Evolutionary conservation across 2,888 invertebrate species (phyloP), one percentile per base, ranked within the genome.

Genomic region (Meiosimyza decipiens): DNA sequence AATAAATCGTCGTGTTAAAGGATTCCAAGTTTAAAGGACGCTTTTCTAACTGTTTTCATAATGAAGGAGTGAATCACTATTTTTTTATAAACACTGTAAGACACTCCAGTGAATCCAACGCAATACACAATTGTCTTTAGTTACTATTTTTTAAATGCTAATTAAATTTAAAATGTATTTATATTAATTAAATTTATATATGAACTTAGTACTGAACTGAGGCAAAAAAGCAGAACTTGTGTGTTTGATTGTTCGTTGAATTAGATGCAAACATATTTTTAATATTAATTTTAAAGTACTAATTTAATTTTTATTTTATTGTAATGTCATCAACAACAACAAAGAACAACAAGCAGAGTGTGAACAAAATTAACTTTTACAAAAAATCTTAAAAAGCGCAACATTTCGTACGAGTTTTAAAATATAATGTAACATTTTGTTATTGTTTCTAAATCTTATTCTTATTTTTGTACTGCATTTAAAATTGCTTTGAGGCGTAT

Each of bases 381-480:
- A 33, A 65, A 63, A 47, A 33, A 55, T 15, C 16, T 33, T 66
- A 59, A 54, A 72, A 74, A 75, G 74, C 69, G 73, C 71, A 75
- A 75, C 71, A 77, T n/a, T n/a, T n/a, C n/a, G n/a, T n/a, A 71
- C 49, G 28, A 72, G 60, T 71, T 73, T 74, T 73, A 73, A 73
- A 59, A 67, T 65, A 73, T 72, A 72, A 60, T 64, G 63, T 73
- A 66, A 63, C 52, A 65, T 67, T 71, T 62, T 72, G 59, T 69
- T 51, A 55, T 70, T 71, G 40, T 55, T 73, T 73, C 65, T 57
- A 69, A 60, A 71, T 13, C 16, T 71, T 40, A 49, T 62, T 33
- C 33, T 65, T 47, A 72, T 62, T 73, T 71, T 71, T 75, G 72
- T 74, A 57, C 57, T 68, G 47, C 33, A 22, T 18, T 16, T 59